Base-by-base conservation (phyloP, 2,888 invertebrate genomes). In the Theretra japonica region DNA sequence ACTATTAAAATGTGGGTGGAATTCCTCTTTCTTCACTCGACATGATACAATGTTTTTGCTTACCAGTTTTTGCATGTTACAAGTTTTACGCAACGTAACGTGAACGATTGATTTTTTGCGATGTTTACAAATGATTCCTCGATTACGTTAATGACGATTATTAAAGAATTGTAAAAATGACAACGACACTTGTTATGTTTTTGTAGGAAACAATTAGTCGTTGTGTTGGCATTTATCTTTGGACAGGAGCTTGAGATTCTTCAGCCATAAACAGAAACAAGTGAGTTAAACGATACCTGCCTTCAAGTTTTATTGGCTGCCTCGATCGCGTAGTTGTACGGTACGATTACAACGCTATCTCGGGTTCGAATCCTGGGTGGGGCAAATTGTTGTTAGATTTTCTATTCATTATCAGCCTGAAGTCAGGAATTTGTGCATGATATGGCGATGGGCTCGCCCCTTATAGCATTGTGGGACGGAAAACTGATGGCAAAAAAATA, bases 81-180 rank as follows among this genome's bases (percentile, higher is more conserved):
- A 69, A 28, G 53, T 53, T 58, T 17, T 60, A 60, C 30, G 56
- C 56, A 53, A 53, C 21, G 21, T 68, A 48, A 33, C 68, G 2
- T 68, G 68, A 28, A n/a, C 30, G 17, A 53, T n/a, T 30, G 19
- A 69, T 53, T 69, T 69, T 56, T 69, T 69, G n/a, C 53, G n/a
- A 17, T n/a, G 53, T n/a, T n/a, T 30, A 28, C 28, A 60, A 60
- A 60, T 7, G 30, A 60, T 60, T 28, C 59, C 19, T 19, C 28
- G 30, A 58, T 60, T 60, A 19, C 19, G 19, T 28, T 60, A 30
- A 60, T 60, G 25, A 60, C 19, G 19, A 15, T 60, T n/a, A 60
- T 60, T 60, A 60, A 60, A 60, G 30, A 60, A 60, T 30, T 60
- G 19, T 60, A 60, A 30, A 60, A 60, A 60, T 60, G 30, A 28